Base-by-base conservation (phyloP, 2,888 invertebrate species). In the Desoria tigrina region DNA sequence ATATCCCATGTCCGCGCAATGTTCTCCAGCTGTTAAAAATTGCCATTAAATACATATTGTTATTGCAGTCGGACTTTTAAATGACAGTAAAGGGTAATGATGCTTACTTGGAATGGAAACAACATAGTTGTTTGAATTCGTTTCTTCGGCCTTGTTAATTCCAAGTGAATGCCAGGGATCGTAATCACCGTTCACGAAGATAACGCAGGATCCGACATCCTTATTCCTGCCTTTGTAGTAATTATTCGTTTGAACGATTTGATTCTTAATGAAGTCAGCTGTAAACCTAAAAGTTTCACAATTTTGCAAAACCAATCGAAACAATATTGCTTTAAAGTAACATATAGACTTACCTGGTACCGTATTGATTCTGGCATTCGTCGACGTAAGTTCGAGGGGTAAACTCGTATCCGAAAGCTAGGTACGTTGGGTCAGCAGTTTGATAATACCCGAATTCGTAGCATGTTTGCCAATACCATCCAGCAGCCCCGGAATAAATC, bases 401-500 rank as follows among this genome's bases (percentile, higher is more conserved):
- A 58, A 81, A 66, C 2, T 67, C 61, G 37, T 78, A 74, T 24
- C 81, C 80, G 77, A 82, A 82, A 14, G 81, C 80, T 69, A 81
- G 81, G 18, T 77, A 71, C 11, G 72, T 65, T 16, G 76, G 75
- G 68, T 82, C 81, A 9, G 83, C 80, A 2, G 81, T 78, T 77
- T 83, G 82, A 77, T 79, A 83, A 76, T 79, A 83, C 26, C 82
- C 83, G 76, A 83, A 84, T 72, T 83, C 83, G 59, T 80, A 80
- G 77, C 83, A 84, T 0, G 82, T 83, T 76, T 83, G 83, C 75
- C 82, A 83, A 14, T 78, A 80, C 83, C 83, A 83, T 2, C 55
- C 55, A 18, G 60, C 59, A 23, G 60, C 56, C 21, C 60, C 66
- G 16, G 60, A 23, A 23, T 26, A 37, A 16, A 54, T 45, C n/a